Base-by-base conservation (phyloP, 2,113 vertebrate genomes). In the Chaetodon trifascialis region DNA sequence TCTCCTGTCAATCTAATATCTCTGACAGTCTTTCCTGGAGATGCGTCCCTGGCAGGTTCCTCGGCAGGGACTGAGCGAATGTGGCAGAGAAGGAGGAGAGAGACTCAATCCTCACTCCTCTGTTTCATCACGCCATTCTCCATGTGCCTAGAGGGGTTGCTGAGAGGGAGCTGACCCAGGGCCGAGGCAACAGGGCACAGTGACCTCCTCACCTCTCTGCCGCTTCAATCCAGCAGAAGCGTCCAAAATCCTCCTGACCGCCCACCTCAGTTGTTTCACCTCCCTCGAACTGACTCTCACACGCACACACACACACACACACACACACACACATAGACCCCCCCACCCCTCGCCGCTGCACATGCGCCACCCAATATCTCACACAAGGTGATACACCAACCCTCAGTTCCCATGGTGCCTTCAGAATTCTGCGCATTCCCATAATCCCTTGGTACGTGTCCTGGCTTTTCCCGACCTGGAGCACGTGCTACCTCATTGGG, bases 391-490 rank as follows among this genome's bases (percentile, higher is more conserved):
- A 74, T 65, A 21, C 84, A 59, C 82, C 76, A 76, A 46, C 72
- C 79, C 74, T 69, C 55, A 10, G 55, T 56, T 73, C 88, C 83
- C 68, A 16, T n/a, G 77, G 80, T 76, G 65, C 38, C 9, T 34
- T 47, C 30, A 78, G 77, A 69, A 85, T 84, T 68, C 86, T 79
- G 81, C 86, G 52, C 76, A 74, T 80, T 90, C 86, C 87, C 90
- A 78, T 68, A 93, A 92, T 94, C 94, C 93, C 94, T 56, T 34
- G 92, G 87, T 82, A 49, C 78, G n/a, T 82, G 93, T 94, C 94
- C 95, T 94, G 93, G 84, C 95, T 92, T 90, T 86, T 93, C 91
- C 86, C 85, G 82, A 94, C 93, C 94, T 83, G 88, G 73, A 86
- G 90, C 91, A 87, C 85, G 86, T 85, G 92, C 88, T 77, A 85